Conservation (phyloP, 2,888 invertebrate genomes). For the Xylota sylvarum region DNA sequence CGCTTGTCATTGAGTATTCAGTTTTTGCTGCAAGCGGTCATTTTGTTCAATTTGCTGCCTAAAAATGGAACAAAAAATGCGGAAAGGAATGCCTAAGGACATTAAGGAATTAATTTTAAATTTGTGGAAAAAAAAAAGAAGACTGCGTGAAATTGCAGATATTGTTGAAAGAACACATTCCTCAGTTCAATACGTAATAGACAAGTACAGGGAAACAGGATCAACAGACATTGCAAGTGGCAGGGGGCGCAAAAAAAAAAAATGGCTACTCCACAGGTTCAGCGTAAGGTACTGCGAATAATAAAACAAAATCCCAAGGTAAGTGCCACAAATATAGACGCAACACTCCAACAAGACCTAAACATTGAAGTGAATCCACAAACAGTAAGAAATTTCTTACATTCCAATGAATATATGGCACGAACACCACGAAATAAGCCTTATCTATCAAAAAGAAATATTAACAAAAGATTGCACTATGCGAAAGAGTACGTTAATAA, state of each 20-base stretch:
- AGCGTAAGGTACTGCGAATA: background rate
- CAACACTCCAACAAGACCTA: background rate
- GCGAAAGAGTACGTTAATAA: no score
- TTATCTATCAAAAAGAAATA: background rate
- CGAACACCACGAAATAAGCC: background rate
- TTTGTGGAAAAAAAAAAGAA: slow-evolving; percentile 1
- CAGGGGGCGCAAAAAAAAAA: background rate
- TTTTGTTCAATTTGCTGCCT: background rate
- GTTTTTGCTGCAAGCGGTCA: background rate
- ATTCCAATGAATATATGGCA: background rate
- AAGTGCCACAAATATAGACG: background rate
- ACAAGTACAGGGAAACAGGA: background rate
- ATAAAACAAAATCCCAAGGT: background rate
- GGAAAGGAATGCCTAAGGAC: background rate
- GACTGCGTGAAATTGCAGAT: background rate
- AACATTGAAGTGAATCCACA: background rate
- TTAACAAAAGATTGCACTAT: background rate
- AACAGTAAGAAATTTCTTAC: background rate
- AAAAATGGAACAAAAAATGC: background rate
- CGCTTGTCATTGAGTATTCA: background rate
- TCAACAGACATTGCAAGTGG: background rate
- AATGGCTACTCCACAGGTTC: background rate
- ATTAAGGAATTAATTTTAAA: background rate
- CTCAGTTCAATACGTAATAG: slow-evolving; percentile 4
- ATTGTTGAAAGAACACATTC: background rate